phyloP scores from a whole-genome alignment of 2,888 invertebrate genomes.

The Folsomia candida region DNA sequence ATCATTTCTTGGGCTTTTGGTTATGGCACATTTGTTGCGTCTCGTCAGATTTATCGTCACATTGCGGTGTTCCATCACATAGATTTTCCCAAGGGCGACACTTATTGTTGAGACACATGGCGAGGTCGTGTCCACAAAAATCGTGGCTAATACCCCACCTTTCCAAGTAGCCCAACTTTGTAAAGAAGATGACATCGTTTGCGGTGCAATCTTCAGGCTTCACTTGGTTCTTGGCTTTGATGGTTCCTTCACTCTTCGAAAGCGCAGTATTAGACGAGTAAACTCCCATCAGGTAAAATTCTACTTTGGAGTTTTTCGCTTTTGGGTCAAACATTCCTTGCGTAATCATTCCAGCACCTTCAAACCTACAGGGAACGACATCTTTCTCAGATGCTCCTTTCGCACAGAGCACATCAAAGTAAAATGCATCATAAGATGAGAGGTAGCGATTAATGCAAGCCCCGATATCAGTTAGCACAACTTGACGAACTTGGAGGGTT shows the following conservation, averaged over 20 bases:
- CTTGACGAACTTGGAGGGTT: conserved; percentile 20
- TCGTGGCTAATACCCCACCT: conserved; percentile 33
- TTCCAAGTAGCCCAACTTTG: conserved; percentile 24
- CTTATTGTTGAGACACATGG: conserved; percentile 34
- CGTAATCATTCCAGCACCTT: conserved; percentile 40
- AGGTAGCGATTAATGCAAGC: conserved; percentile 32
- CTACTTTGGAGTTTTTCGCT: conserved; percentile 18
- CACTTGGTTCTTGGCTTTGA: conserved; percentile 15
- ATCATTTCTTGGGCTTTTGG: not conserved
- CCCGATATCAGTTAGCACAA: conserved; percentile 18
- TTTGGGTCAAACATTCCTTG: not conserved
- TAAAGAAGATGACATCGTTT: conserved; percentile 28
- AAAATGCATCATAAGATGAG: conserved; percentile 17
- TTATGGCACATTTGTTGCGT: conserved; percentile 26
- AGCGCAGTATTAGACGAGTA: conserved; percentile 40
- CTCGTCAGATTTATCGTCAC: conserved; percentile 35
- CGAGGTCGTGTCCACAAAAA: conserved; percentile 34
- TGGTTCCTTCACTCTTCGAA: conserved; percentile 28
- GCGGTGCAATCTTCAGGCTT: conserved; percentile 9
- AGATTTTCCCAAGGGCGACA: conserved; percentile 38
- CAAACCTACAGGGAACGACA: conserved; percentile 27
- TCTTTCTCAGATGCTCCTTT: not conserved
- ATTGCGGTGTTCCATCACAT: conserved; percentile 23
- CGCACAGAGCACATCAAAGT: conserved; percentile 34
- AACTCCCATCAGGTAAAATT: conserved; percentile 27